phyloP scores from a whole-genome alignment of 2,113 vertebrate genomes.

The Bubo scandiacus region DNA sequence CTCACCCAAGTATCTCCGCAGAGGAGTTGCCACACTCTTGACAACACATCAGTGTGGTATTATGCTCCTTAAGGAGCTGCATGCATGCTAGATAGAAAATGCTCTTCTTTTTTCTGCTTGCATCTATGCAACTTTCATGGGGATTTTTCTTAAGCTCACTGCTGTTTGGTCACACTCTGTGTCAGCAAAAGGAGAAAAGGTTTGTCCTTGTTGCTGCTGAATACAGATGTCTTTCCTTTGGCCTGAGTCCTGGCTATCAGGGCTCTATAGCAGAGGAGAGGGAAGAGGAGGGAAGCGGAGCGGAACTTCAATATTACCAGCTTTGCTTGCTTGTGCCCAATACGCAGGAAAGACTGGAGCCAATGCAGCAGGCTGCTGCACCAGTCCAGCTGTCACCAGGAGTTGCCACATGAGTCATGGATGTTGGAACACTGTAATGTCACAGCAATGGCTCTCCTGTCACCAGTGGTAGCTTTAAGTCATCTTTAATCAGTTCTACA shows the following conservation, averaged over 20 bases:
- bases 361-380: background rate
- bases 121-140: background rate
- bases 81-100: background rate
- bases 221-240: background rate
- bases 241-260: background rate
- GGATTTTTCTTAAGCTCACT: slow-evolving; percentile 8
- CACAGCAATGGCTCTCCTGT: background rate
- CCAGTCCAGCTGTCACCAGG: background rate
- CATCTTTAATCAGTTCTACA: background rate
- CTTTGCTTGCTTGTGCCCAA: background rate
- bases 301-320: background rate
- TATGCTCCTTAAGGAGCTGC: slow-evolving; percentile 9
- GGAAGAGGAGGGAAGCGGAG: background rate
- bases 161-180: background rate
- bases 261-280: background rate
- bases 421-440: background rate
- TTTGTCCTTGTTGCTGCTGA: background rate
- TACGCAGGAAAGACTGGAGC: background rate
- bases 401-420: background rate
- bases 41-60: background rate
- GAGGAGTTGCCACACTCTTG: slow-evolving; percentile 11
- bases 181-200: slow-evolving; percentile 14
- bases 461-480: background rate
- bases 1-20: background rate
- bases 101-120: background rate